Base-by-base conservation (phyloP, 2,888 invertebrate species). In the Noctuana brunneofusca region DNA sequence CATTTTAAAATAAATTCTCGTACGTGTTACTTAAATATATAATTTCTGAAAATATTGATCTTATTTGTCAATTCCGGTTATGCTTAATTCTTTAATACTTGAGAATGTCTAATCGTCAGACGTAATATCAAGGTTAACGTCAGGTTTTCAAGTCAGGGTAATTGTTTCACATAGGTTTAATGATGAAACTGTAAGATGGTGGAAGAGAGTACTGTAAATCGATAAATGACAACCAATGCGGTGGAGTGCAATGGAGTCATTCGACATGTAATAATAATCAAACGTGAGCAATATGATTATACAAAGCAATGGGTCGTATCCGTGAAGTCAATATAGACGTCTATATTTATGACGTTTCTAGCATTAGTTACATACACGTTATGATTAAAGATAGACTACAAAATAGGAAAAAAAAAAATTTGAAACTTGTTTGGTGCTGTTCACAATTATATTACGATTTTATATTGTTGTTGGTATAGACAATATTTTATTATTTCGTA, bases 31-130 rank as follows among this genome's bases (percentile, higher is more conserved):
- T 16, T 57, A 43, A 50, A 63, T 60, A 50, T 41, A 49, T 53
- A 32, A 20, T 52, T 46, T 60, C 54, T 35, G 54, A 53, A 60
- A 60, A 60, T 54, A 60, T 60, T 54, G 20, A 18, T 43, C 58
- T 41, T 30, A 41, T 49, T 43, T 30, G 58, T 53, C 52, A 58
- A 64, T 53, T 58, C 49, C 58, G 22, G 55, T 64, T 53, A 52
- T 52, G n/a, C 48, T 12, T 22, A 48, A 20, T 46, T 48, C 8
- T 14, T 48, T 22, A 22, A 12, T 48, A 48, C n/a, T 12, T 48
- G 12, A n/a, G 48, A 24, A 22, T 27, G n/a, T 16, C 14, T 24
- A 9, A 24, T 24, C 12, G n/a, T 22, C 48, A 20, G 24, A 22
- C n/a, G 12, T 48, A 20, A 22, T 4, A 48, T 48, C 4, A 4